A percentile compares a stretch with the other conserved stretches of the same genome.
Conservation (phyloP, 2,888 invertebrate genomes). For the Drosophila emarginata region DNA sequence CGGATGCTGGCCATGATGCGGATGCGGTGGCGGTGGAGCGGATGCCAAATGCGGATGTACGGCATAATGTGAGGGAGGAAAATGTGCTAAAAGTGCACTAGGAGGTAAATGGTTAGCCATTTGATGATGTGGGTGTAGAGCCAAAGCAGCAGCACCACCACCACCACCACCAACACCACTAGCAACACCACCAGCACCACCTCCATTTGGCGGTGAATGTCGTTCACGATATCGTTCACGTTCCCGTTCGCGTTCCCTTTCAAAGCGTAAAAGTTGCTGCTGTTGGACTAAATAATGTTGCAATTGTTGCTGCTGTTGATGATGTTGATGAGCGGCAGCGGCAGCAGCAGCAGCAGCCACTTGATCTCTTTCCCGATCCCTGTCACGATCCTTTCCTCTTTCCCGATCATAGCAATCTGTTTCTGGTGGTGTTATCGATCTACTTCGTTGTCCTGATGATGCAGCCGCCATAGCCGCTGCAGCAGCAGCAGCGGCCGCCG, state of each 20-base stretch:
- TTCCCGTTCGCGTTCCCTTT: slow-evolving; percentile 60
- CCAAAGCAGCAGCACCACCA: background rate
- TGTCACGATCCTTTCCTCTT: slow-evolving; percentile 1
- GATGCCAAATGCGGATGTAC: slow-evolving; percentile 65
- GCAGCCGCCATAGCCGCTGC: slow-evolving; percentile 61
- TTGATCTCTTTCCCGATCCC: slow-evolving; percentile 25
- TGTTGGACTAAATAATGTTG: slow-evolving; percentile 78
- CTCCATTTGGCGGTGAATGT: slow-evolving; percentile 38
- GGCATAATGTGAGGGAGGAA: slow-evolving; percentile 66
- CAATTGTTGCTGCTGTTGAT: slow-evolving; percentile 56
- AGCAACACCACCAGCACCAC: too few species aligned
- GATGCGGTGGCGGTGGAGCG: slow-evolving; percentile 33
- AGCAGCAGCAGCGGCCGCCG: slow-evolving; percentile 68
- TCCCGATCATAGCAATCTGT: slow-evolving; percentile 45
- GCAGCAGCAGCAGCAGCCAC: slow-evolving; percentile 58
- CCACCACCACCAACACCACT: background rate
- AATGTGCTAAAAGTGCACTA: slow-evolving; percentile 56
- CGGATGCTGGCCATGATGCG: slow-evolving; percentile 42
- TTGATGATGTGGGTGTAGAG: slow-evolving; percentile 54
- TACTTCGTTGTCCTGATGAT: slow-evolving; percentile 49
- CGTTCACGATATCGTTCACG: slow-evolving; percentile 43
- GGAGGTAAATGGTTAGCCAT: slow-evolving; percentile 45
- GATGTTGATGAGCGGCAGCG: slow-evolving; percentile 54
- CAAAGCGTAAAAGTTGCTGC: slow-evolving; percentile 75
- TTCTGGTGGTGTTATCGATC: slow-evolving; percentile 51